Evolutionary conservation across 2,113 vertebrate genomes (phyloP), one percentile per base, ranked within the genome.

Genomic region (Vidua macroura): DNA sequence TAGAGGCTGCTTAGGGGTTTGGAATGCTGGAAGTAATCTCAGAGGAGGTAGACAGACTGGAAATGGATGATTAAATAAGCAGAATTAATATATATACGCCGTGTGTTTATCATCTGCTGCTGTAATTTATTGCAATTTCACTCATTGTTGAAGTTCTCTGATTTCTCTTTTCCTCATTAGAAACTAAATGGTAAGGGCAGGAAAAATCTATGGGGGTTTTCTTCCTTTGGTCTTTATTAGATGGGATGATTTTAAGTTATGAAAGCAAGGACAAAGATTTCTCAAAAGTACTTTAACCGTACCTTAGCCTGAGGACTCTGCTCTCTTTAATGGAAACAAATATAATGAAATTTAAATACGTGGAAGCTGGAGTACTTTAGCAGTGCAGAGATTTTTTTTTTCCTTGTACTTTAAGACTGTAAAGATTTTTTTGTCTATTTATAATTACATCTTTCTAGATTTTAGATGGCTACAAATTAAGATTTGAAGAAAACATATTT

Each of bases 281-380:
- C 68, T 92, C 48, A 60, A 20, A 92, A 88, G 78, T 70, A 31
- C 82, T 96, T 64, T 83, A 66, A 63, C 75, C 13, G 8, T 66
- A 31, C 58, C 77, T 91, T 88, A 92, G 75, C 87, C 92, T 5
- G 31, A 88, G 64, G 92, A 67, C 55, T 82, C 60, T 69, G 27
- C 20, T 80, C 6, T 20, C 56, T 91, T 79, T 90, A 90, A 73
- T 78, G 81, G 75, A 85, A 88, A 80, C 21, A 90, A 95, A 80
- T 88, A 31, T n/a, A 93, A 83, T 90, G 44, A 64, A 63, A 81
- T 90, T 95, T 88, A 88, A 90, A 74, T 91, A 81, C 22, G 11
- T 75, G 79, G 51, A 91, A 41, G 24, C 37, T 77, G 44, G 39
- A 63, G 53, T 91, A 35, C 43, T 92, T 77, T 51, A 95, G 51